Percentiles rank a stretch among this genome's conserved stretches.
phyloP scores from a whole-genome alignment of 1,140 invertebrate genomes.

The Uloborus diversus region DNA sequence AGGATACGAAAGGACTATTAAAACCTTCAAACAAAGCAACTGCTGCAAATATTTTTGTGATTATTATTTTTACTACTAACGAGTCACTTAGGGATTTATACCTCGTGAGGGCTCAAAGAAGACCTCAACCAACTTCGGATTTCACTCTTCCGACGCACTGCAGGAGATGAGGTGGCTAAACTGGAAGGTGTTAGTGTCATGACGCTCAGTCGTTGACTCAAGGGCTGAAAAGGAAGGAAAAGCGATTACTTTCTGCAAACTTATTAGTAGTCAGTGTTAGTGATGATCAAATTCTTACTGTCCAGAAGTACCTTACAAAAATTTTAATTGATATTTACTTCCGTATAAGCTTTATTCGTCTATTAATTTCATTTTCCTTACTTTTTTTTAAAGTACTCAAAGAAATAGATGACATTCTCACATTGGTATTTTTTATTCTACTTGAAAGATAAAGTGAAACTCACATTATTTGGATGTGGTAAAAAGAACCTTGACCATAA shows the following conservation, averaged over 20 bases:
- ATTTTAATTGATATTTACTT: neutral
- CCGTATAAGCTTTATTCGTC: neutral
- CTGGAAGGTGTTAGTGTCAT: constrained; percentile 11
- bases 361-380: neutral
- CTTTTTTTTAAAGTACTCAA: neutral
- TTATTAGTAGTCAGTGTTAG: too few relatives aligned
- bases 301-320: neutral
- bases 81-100: too few relatives aligned
- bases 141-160: neutral
- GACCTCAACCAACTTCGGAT: neutral
- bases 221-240: constrained; percentile 10
- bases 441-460: constrained; percentile 7
- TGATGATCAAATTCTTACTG: too few relatives aligned
- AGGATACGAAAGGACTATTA: too few relatives aligned
- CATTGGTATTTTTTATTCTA: too few relatives aligned
- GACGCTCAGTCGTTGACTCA: constrained; percentile 32
- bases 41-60: too few relatives aligned
- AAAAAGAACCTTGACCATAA: too few relatives aligned
- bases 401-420: neutral
- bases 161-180: neutral
- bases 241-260: too few relatives aligned
- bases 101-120: neutral
- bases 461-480: too few relatives aligned
- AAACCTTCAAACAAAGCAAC: too few relatives aligned
- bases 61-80: too few relatives aligned